Conservation (phyloP, 2,888 invertebrate species). For the Ophion slaviceki region DNA sequence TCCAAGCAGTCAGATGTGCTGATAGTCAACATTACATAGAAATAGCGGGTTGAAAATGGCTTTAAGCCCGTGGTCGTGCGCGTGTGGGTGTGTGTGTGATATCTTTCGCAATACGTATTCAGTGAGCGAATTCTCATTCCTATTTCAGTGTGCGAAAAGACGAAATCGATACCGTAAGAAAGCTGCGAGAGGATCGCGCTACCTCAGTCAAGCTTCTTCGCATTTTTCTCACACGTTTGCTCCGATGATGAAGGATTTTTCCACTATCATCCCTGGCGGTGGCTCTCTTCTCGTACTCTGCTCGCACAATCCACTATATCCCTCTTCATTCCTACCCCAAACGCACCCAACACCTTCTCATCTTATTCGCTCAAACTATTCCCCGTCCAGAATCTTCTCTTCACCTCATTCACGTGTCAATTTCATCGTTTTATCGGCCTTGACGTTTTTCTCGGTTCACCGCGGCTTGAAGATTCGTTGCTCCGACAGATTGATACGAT, state of each 20-base stretch:
- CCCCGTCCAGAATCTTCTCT: slow-evolving; percentile 13
- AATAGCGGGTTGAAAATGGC: no score
- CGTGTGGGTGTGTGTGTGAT: background rate
- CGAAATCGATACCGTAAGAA: slow-evolving; percentile 60
- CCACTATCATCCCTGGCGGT: slow-evolving; percentile 54
- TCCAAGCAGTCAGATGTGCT: no score
- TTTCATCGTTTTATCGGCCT: slow-evolving; percentile 32
- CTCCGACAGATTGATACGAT: background rate
- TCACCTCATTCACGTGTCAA: slow-evolving; percentile 41
- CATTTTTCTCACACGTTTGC: slow-evolving; percentile 57
- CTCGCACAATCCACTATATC: slow-evolving; percentile 20
- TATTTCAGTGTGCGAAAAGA: slow-evolving; percentile 9
- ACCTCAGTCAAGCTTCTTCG: slow-evolving; percentile 52
- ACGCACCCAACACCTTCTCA: slow-evolving; percentile 28
- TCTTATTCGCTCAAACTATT: slow-evolving; percentile 48
- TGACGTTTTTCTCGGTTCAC: slow-evolving; percentile 9
- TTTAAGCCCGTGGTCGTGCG: no score
- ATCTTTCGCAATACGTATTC: slow-evolving; percentile 55
- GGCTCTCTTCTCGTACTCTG: background rate
- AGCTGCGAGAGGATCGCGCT: slow-evolving; percentile 1
- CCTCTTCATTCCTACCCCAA: slow-evolving; percentile 21
- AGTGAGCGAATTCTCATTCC: slow-evolving; percentile 58
- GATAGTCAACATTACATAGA: no score
- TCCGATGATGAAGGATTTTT: slow-evolving; percentile 69
- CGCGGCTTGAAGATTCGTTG: background rate